A percentile compares a stretch with the other conserved stretches of the same genome.
Evolutionary conservation across 1,140 invertebrate genomes (phyloP).

Genomic region (Papilio aristodemus): DNA sequence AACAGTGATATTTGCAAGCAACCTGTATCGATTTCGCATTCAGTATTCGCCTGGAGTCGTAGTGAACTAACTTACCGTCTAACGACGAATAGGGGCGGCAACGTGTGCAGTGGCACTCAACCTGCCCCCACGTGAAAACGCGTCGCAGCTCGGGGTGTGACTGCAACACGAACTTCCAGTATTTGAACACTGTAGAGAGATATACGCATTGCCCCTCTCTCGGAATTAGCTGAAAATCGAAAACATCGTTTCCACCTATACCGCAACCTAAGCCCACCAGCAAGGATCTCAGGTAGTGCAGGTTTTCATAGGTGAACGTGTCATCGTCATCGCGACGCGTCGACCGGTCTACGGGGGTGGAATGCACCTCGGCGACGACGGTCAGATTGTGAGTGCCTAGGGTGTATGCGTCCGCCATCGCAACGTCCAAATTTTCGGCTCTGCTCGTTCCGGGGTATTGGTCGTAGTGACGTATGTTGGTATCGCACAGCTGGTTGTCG

Average conservation of each 20-base stretch:
- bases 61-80: constrained; percentile 53
- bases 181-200: constrained; percentile 60
- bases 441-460: constrained; percentile 64
- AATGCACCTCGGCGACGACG: constrained; percentile 64
- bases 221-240: constrained; percentile 62
- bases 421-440: constrained; percentile 62
- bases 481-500: constrained; percentile 53
- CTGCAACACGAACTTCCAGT: constrained; percentile 57
- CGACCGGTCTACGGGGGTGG: constrained; percentile 61
- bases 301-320: constrained; percentile 49
- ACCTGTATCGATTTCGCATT: no score
- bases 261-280: constrained; percentile 59
- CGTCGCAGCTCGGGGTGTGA: constrained; percentile 57
- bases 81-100: constrained; percentile 58
- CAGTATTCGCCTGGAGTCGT: no score
- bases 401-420: constrained; percentile 63
- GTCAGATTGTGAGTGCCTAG: constrained; percentile 62
- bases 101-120: constrained; percentile 58
- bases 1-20: no score
- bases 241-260: constrained; percentile 47
- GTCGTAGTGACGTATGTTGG: constrained; percentile 69
- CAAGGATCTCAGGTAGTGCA: constrained; percentile 60
- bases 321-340: constrained; percentile 61
- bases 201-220: constrained; percentile 58
- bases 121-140: constrained; percentile 62